A percentile compares a stretch with the other conserved stretches of the same genome.
Evolutionary conservation across 2,888 invertebrate genomes (phyloP).

Genomic region (Orchestes rusci): DNA sequence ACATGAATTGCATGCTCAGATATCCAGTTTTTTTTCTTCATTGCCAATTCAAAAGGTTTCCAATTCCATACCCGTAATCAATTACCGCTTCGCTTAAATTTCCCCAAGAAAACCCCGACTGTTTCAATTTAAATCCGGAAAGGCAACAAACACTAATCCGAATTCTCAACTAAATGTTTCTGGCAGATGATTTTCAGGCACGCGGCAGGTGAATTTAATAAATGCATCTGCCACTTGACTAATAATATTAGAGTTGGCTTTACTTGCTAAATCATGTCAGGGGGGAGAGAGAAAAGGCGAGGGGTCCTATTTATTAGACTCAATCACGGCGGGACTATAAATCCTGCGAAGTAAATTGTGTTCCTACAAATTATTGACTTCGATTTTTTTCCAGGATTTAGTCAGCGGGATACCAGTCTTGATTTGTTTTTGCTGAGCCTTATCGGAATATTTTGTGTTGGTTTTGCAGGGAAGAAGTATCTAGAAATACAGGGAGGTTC

Average conservation of each 20-base stretch:
- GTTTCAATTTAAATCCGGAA: not conserved
- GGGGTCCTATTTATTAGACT: conserved; percentile 14
- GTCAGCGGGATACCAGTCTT: no score
- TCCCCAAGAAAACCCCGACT: no score
- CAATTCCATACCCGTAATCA: not conserved
- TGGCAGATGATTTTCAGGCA: conserved; percentile 13
- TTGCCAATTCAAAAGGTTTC: not conserved
- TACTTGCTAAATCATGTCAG: conserved; percentile 16
- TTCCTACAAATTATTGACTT: no score
- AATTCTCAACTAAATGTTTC: conserved; percentile 1
- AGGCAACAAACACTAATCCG: conserved; percentile 7
- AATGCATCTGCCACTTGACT: conserved; percentile 18
- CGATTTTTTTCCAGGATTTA: no score
- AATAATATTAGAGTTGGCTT: conserved; percentile 17
- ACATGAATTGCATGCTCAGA: not conserved
- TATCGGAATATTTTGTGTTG: no score
- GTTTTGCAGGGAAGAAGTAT: no score
- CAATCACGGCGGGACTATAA: conserved; percentile 13
- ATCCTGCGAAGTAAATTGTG: no score
- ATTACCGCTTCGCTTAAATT: no score
- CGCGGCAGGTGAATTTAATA: conserved; percentile 16
- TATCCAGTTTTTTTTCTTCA: not conserved
- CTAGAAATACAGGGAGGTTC: no score
- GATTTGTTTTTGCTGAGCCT: no score
- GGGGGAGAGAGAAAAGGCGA: conserved; percentile 12